phyloP scores from a whole-genome alignment of 1,140 invertebrate genomes.

The Drosophila melanica region DNA sequence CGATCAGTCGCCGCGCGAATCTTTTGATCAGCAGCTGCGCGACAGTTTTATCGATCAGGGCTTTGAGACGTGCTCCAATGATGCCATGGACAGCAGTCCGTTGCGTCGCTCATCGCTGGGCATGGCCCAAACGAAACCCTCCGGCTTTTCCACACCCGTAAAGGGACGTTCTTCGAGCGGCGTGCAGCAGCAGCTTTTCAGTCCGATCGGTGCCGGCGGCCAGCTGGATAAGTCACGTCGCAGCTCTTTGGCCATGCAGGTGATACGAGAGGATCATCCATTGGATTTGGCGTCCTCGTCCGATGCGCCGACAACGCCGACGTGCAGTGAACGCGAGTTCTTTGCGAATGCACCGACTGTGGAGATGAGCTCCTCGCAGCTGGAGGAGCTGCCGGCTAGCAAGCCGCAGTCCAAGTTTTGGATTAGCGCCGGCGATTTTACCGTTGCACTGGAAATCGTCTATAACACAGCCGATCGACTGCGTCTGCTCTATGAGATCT shows the following conservation, averaged over 20 bases:
- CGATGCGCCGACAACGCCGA: constrained; percentile 45
- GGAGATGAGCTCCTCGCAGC: constrained; percentile 58
- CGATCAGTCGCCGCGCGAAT: constrained; percentile 62
- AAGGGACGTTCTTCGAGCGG: constrained; percentile 41
- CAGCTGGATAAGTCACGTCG: constrained; percentile 59
- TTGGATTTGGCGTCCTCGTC: constrained; percentile 51
- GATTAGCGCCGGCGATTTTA: constrained; percentile 67
- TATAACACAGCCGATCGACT: constrained; percentile 58
- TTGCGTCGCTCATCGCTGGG: constrained; percentile 39
- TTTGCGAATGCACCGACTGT: constrained; percentile 71
- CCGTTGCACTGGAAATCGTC: constrained; percentile 59
- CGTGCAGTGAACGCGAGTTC: constrained; percentile 60
- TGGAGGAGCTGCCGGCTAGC: constrained; percentile 24
- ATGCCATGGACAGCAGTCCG: constrained; percentile 66
- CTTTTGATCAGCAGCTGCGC: constrained; percentile 43
- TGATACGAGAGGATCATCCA: constrained; percentile 74
- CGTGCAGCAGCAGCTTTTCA: constrained; percentile 61
- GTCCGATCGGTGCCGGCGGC: constrained; percentile 46
- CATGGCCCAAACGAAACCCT: constrained; percentile 31
- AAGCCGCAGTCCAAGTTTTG: constrained; percentile 64
- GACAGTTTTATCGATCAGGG: constrained; percentile 78
- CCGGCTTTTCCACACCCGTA: constrained; percentile 68
- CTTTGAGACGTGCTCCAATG: constrained; percentile 78
- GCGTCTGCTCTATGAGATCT: constrained; percentile 72
- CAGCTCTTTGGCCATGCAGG: constrained; percentile 75